Base-by-base conservation (phyloP, 2,113 vertebrate species). In the Oreochromis aureus region DNA sequence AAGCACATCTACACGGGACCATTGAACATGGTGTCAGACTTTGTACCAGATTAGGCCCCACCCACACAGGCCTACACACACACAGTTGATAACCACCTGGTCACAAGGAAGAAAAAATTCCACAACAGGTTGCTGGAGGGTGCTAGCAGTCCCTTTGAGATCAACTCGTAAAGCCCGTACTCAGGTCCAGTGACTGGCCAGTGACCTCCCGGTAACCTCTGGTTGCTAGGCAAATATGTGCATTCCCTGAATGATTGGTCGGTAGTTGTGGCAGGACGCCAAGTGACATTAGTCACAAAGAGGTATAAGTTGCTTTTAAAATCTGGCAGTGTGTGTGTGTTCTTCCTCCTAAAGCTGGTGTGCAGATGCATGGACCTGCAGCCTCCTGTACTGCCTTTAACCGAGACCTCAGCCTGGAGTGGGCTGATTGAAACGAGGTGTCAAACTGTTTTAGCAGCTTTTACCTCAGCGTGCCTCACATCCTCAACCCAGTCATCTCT, bases 401-500 rank as follows among this genome's bases (percentile, higher is more conserved):
- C 27, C 5, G 19, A 59, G 55, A 22, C 22, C 44, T 5, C 16
- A 39, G 16, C 27, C 78, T 41, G 59, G 53, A 80, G 44, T 1
- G 6, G 34, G 18, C 51, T 63, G 69, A 88, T 19, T 78, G 63
- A 80, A 82, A 34, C 2, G 36, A 86, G 78, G 89, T 44, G 89
- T 89, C 87, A 89, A 90, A 90, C 89, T 56, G 89, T 80, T 88
- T 89, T n/a, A 85, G 87, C 85, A 86, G 87, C 61, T 58, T 9
- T 69, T 53, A 84, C 76, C 51, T 69, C 63, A 13, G 15, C 34
- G 39, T 5, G 61, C 8, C 12, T 81, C 2, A 30, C 48, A 61
- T 84, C 41, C 55, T 46, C 81, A 3, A 10, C 63, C 54, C 55
- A 30, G 41, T 34, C 79, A 3, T 54, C 8, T 27, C 15, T 83